A percentile compares a stretch with the other conserved stretches of the same genome.
Evolutionary conservation across 2,888 invertebrate genomes (phyloP).

Genomic region (Pollenia labialis): DNA sequence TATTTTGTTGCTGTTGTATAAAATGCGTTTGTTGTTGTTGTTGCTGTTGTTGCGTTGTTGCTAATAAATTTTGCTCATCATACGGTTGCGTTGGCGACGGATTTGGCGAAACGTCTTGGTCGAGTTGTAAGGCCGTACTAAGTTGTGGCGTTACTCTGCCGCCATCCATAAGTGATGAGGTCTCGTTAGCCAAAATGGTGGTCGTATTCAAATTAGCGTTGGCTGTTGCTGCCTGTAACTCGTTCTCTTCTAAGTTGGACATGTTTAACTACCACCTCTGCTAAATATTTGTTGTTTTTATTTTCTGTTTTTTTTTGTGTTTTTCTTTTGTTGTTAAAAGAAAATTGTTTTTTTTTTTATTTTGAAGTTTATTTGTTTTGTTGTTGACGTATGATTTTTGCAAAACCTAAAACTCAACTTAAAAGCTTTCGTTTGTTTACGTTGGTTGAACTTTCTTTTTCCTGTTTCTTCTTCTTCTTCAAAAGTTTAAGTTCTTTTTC

Average conservation of each 20-base stretch:
- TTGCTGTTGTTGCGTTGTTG: constrained; percentile 65
- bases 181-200: constrained; percentile 71
- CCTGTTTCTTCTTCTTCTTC: constrained; percentile 15
- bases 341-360: neutral
- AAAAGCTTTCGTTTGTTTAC: constrained; percentile 52
- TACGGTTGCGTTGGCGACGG: constrained; percentile 75
- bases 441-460: constrained; percentile 42
- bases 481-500: constrained; percentile 21
- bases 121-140: constrained; percentile 82
- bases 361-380: neutral
- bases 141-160: constrained; percentile 82
- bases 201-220: constrained; percentile 38
- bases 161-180: constrained; percentile 78
- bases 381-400: constrained; percentile 30
- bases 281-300: neutral
- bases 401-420: constrained; percentile 61
- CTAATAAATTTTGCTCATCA: constrained; percentile 74
- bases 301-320: neutral
- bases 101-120: constrained; percentile 80
- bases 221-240: constrained; percentile 67
- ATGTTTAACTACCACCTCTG: constrained; percentile 57
- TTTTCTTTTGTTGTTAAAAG: constrained; percentile 3
- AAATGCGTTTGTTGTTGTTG: constrained; percentile 73
- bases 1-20: constrained; percentile 75
- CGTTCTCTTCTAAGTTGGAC: constrained; percentile 72